Evolutionary conservation across 2,888 invertebrate genomes (phyloP), one percentile per base, ranked within the genome.

Genomic region (Podotricha telesiphe): DNA sequence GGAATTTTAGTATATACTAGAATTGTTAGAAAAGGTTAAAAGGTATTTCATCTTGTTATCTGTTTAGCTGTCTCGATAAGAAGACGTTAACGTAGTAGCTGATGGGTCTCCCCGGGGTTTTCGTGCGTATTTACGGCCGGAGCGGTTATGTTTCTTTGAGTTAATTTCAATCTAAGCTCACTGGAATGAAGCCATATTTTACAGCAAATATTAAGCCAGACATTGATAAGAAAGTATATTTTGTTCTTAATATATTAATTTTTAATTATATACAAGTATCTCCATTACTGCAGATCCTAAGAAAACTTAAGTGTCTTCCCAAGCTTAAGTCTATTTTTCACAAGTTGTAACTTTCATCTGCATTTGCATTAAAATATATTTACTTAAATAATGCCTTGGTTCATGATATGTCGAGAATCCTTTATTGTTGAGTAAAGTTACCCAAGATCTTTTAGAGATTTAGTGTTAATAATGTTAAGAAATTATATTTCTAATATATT

Each of bases 51-150:
- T 55, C 56, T 56, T 34, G 19, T 45, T 37, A 45, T 47, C 19
- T 19, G 82, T 42, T 68, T 82, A 80, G 82, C 81, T 84, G 82
- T 87, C 58, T 58, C 59, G 11, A 88, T 88, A 89, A 88, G 86
- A 80, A 84, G 86, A 86, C 79, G 80, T 87, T 85, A 87, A 84
- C 84, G 81, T 80, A 79, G 81, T 81, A 80, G 81, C 83, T 82
- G 84, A 86, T 83, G 82, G 80, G 78, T 77, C 79, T 85, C 85
- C 82, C 82, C 72, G 78, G 83, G 81, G 84, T 75, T 74, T 79
- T 81, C 80, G 77, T 83, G 82, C 80, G 82, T 83, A 84, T 81
- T 83, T 81, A 80, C 81, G 79, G 76, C 75, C 69, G 76, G 77
- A 79, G 79, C 75, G 79, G 74, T 74, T 75, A 75, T 75, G 75